Evolutionary conservation across 2,888 invertebrate species (phyloP), one percentile per base, ranked within the genome.

Genomic region (Lobophora halterata): DNA sequence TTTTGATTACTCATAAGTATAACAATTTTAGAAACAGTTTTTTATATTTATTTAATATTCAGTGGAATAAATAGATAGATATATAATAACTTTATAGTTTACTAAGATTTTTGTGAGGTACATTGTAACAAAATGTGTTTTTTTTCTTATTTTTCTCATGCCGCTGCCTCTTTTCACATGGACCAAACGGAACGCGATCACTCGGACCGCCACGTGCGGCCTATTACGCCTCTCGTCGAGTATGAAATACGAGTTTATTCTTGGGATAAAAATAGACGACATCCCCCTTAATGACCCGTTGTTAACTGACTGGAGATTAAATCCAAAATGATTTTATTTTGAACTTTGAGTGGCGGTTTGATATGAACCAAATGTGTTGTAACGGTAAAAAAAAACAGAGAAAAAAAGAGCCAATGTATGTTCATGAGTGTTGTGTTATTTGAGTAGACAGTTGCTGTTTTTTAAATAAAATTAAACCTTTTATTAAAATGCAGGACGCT

Each of bases 191-290:
- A 43, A 42, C 34, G 36, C 34, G 35, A 48, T 46, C 47, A 35
- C 41, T 48, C 26, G 52, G 49, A 40, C 55, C 59, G 68, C 72
- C 85, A 80, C 80, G 80, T 83, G 86, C 76, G 65, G 62, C 63
- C 72, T 74, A 79, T 82, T 80, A 81, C 71, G 68, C 64, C 71
- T 73, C 76, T 72, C 71, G 59, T 63, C 73, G 57, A 61, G 68
- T 75, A 76, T 79, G 79, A 79, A 75, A 79, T 79, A 79, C 70
- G 77, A 79, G 69, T 59, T 47, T 55, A 58, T 60, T 54, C 61
- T 54, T 62, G 55, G 51, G 60, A 52, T 52, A 56, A 63, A 40
- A 58, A 47, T 44, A 54, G 52, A 56, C 53, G 46, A 58, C 35
- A 42, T 30, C 43, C 56, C 48, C 46, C 54, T 50, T 53, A 63